Evolutionary conservation across 2,888 invertebrate species (phyloP).

Genomic region (Tetragnatha montana): DNA sequence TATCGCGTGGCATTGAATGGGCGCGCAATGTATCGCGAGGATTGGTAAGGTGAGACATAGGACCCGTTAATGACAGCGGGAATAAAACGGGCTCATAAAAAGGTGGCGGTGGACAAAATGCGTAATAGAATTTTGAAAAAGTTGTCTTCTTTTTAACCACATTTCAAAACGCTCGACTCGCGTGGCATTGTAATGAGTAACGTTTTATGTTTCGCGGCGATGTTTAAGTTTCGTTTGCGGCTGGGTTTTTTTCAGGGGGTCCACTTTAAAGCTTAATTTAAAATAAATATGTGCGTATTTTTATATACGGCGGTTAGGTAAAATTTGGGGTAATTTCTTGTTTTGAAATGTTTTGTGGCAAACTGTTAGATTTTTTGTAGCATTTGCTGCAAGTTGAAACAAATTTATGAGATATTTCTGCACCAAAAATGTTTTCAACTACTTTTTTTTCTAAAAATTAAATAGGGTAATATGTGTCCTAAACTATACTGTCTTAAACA

Average conservation of each 20-base stretch:
- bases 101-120: background rate
- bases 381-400: no score
- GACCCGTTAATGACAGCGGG: constrained; percentile 23
- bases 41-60: constrained; percentile 18
- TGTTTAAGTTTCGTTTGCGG: background rate
- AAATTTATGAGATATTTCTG: no score
- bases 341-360: no score
- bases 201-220: background rate
- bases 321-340: background rate
- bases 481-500: no score
- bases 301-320: background rate
- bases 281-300: background rate
- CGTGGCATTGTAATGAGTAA: background rate
- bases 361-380: no score
- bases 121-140: constrained; percentile 6
- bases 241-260: background rate
- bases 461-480: no score
- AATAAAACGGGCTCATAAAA: constrained; percentile 36
- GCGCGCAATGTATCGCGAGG: constrained; percentile 1
- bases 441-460: no score
- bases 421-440: no score
- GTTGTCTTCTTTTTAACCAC: background rate
- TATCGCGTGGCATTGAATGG: constrained; percentile 33
- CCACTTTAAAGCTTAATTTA: constrained; percentile 2
- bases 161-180: background rate